These are phyloP conservation scores for Neosalanx taihuensis DNA, from an alignment of 2,797 vertebrate species.

Conservation along the genomic window DNA sequence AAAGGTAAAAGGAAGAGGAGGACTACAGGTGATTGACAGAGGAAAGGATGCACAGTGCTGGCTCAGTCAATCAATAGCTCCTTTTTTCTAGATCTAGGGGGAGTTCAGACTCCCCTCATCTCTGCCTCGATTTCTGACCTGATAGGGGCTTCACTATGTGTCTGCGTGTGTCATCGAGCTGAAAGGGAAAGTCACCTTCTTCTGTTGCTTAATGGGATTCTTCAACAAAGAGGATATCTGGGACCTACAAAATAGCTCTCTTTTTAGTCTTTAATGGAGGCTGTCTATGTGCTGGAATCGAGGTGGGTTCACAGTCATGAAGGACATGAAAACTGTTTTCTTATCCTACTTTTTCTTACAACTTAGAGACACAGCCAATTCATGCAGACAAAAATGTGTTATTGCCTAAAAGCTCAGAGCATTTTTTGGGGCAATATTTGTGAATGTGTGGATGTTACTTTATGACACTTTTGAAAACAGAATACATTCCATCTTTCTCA, in stretches of 20 bases:
- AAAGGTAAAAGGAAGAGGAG: slow-evolving; percentile 44
- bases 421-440: too few relatives aligned
- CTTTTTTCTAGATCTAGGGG: slow-evolving; percentile 38
- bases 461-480: background rate
- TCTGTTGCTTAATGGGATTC: slow-evolving; percentile 69
- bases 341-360: slow-evolving; percentile 41
- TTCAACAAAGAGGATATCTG: slow-evolving; percentile 65
- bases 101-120: slow-evolving; percentile 27
- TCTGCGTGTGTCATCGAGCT: slow-evolving; percentile 63
- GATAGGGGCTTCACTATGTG: slow-evolving; percentile 55
- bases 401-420: too few relatives aligned
- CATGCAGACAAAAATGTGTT: background rate
- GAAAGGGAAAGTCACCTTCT: slow-evolving; percentile 79
- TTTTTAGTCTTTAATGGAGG: slow-evolving; percentile 68
- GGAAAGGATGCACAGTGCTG: slow-evolving; percentile 51
- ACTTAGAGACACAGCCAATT: slow-evolving; percentile 28
- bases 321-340: slow-evolving; percentile 54
- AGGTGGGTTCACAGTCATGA: slow-evolving; percentile 29
- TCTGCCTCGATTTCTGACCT: slow-evolving; percentile 54
- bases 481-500: background rate
- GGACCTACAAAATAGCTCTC: slow-evolving; percentile 56
- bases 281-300: slow-evolving; percentile 23
- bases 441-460: background rate
- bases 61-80: slow-evolving; percentile 72
- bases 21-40: slow-evolving; percentile 61